Conservation (phyloP, 2,888 invertebrate genomes). For the Pogonocherus hispidulus region DNA sequence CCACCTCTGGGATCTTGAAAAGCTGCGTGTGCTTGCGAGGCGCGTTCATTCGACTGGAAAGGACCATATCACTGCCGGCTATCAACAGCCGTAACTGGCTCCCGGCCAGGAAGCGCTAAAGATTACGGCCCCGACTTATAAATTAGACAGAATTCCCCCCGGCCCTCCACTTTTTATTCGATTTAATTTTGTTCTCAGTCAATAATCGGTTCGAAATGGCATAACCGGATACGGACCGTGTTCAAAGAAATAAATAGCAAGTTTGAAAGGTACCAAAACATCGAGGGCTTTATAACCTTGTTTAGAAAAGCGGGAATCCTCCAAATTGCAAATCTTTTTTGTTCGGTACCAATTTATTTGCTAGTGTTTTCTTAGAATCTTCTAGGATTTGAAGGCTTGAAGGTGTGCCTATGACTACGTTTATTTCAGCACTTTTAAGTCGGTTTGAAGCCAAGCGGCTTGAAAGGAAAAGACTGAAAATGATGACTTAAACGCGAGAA, state of each 20-base stretch:
- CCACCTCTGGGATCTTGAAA: slow-evolving; percentile 47
- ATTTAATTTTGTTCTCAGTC: slow-evolving; percentile 5
- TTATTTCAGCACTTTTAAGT: too few relatives aligned
- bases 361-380: background rate
- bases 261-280: background rate
- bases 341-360: background rate
- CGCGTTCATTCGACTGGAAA: slow-evolving; percentile 56
- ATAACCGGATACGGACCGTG: background rate
- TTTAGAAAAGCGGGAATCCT: background rate
- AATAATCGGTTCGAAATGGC: slow-evolving; percentile 14
- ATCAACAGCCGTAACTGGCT: slow-evolving; percentile 53
- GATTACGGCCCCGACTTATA: slow-evolving; percentile 29
- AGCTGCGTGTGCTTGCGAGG: slow-evolving; percentile 50
- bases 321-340: background rate
- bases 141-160: slow-evolving; percentile 10
- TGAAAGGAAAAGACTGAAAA: too few relatives aligned
- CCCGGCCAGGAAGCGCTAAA: slow-evolving; percentile 56
- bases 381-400: background rate
- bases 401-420: background rate
- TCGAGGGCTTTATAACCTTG: background rate
- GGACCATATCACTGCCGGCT: slow-evolving; percentile 53
- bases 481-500: too few relatives aligned
- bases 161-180: slow-evolving; percentile 4
- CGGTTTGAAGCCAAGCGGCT: too few relatives aligned
- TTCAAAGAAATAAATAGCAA: slow-evolving; percentile 9